A percentile compares a stretch with the other conserved stretches of the same genome.
Evolutionary conservation across 2,888 invertebrate genomes (phyloP).

Genomic region (Leptinotarsa juncta): DNA sequence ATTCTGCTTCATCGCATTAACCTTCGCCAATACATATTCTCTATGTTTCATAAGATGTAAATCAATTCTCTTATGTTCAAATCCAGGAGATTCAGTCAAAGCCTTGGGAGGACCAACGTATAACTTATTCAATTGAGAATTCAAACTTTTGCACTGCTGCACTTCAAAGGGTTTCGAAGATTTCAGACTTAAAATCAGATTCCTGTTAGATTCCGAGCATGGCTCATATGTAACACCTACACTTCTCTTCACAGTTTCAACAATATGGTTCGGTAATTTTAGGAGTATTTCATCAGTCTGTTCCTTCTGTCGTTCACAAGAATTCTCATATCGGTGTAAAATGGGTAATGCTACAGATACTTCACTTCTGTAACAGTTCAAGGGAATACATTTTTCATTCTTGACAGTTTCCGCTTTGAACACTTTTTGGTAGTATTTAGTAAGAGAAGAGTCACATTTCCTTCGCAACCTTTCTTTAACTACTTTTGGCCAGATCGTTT

Average conservation of each 20-base stretch:
- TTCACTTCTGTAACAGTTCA: slow-evolving; percentile 44
- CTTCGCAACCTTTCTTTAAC: slow-evolving; percentile 73
- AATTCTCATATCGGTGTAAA: slow-evolving; percentile 42
- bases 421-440: slow-evolving; percentile 65
- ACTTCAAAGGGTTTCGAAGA: not conserved
- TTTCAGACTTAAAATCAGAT: not conserved
- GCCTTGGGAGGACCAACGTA: not conserved
- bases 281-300: not conserved
- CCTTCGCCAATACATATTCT: not conserved
- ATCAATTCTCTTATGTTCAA: not conserved
- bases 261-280: not conserved
- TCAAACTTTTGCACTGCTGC: not conserved
- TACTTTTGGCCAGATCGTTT: slow-evolving; percentile 74
- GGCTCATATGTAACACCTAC: not conserved
- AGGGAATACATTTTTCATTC: slow-evolving; percentile 62
- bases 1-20: not conserved
- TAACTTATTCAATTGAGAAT: not conserved
- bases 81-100: not conserved
- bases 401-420: slow-evolving; percentile 60
- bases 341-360: slow-evolving; percentile 50
- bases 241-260: not conserved
- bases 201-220: not conserved
- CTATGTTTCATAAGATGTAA: no score
- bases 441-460: slow-evolving; percentile 66
- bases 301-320: slow-evolving; percentile 36